Percentiles rank a stretch among this genome's conserved stretches.
Evolutionary conservation across 2,113 vertebrate genomes (phyloP).

Genomic region (Laticauda laticaudata): DNA sequence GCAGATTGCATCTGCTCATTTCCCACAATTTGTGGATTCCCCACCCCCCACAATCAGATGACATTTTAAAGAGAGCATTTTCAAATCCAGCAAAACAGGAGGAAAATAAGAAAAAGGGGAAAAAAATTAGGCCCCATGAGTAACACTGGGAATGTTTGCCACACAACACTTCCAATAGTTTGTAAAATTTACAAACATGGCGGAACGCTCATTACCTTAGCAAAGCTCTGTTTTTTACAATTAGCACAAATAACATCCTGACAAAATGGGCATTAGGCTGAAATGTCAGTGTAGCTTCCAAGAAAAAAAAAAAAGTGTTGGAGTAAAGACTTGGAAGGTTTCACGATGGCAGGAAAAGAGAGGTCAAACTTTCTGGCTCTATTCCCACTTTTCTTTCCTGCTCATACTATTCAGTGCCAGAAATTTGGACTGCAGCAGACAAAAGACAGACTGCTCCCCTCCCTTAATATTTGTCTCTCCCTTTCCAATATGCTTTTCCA

Average conservation of each 20-base stretch:
- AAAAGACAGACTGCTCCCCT: constrained; percentile 4
- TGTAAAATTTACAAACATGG: not conserved
- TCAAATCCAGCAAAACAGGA: not conserved
- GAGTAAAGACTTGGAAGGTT: constrained; percentile 9
- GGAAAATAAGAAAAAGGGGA: not conserved
- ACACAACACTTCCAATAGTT: not conserved
- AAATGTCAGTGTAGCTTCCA: not conserved
- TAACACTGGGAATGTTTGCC: not conserved
- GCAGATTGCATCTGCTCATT: not conserved
- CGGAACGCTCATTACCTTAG: not conserved
- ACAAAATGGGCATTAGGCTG: not conserved
- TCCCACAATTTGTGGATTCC: not conserved
- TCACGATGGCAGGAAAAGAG: not conserved
- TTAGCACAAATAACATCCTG: constrained; percentile 22
- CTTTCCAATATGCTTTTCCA: not conserved
- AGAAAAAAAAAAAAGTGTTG: not conserved
- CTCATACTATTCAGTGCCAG: not conserved
- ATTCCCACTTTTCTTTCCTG: not conserved
- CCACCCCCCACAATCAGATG: not conserved
- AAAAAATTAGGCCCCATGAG: not conserved
- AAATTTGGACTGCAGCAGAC: constrained; percentile 9
- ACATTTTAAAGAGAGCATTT: not conserved
- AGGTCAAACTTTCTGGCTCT: not conserved
- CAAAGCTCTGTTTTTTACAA: constrained; percentile 8
- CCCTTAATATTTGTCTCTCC: not conserved